Conservation (phyloP, 2,113 vertebrate genomes). For the Cranoglanis bouderius region DNA sequence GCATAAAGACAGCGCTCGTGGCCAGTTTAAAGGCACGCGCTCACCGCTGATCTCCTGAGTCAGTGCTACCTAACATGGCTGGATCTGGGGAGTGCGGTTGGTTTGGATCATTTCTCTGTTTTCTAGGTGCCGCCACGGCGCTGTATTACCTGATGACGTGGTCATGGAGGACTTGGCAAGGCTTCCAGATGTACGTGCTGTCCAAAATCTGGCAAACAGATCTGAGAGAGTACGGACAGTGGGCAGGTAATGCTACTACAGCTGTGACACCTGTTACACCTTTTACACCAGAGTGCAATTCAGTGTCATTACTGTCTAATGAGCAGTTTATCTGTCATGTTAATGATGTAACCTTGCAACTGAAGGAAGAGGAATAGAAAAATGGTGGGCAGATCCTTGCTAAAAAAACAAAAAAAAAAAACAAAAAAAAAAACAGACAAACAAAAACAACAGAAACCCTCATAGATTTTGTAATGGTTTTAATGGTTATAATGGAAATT, state of each 20-base stretch:
- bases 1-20: not conserved
- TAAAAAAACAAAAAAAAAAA: too few relatives aligned
- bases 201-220: slow-evolving; percentile 67
- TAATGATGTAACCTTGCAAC: too few relatives aligned
- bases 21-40: not conserved
- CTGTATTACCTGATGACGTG: slow-evolving; percentile 60
- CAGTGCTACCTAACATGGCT: slow-evolving; percentile 32
- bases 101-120: slow-evolving; percentile 34
- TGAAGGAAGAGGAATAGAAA: too few relatives aligned
- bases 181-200: slow-evolving; percentile 63
- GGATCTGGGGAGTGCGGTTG: not conserved
- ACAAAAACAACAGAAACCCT: too few relatives aligned
- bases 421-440: too few relatives aligned
- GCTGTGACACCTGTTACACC: not conserved
- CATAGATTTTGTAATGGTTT: too few relatives aligned
- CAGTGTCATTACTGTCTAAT: not conserved
- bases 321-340: not conserved
- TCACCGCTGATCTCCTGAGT: too few relatives aligned
- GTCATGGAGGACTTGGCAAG: slow-evolving; percentile 66
- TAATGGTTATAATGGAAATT: too few relatives aligned
- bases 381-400: too few relatives aligned
- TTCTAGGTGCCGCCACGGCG: slow-evolving; percentile 59
- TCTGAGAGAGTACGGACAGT: slow-evolving; percentile 67
- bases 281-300: not conserved
- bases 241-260: slow-evolving; percentile 71